These are phyloP conservation scores for Drosophila glabriapex DNA, from an alignment of 2,888 invertebrate species.

Conservation along the genomic window DNA sequence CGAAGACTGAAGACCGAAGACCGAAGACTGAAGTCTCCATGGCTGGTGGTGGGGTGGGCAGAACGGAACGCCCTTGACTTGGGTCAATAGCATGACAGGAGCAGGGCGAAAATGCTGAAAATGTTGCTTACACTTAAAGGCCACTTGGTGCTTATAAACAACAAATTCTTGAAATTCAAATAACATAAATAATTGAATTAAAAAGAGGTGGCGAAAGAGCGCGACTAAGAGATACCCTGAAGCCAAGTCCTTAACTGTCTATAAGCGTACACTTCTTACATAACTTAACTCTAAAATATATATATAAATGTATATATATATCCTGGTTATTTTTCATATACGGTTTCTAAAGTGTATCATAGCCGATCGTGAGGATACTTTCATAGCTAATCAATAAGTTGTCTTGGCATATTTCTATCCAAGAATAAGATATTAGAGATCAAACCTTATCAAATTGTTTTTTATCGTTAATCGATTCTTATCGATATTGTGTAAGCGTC, in stretches of 20 bases:
- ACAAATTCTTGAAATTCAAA: background rate
- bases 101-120: background rate
- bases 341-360: background rate
- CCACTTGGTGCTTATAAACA: background rate
- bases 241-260: background rate
- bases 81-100: constrained; percentile 81
- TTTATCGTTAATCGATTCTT: background rate
- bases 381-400: background rate
- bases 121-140: background rate
- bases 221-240: background rate
- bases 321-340: background rate
- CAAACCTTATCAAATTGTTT: background rate
- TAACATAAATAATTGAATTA: background rate
- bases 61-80: constrained; percentile 80
- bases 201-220: background rate
- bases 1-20: background rate
- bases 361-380: background rate
- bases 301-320: background rate
- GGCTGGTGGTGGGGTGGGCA: background rate
- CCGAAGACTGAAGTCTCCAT: background rate
- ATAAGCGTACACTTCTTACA: background rate
- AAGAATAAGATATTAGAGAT: background rate
- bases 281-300: background rate
- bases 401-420: background rate
- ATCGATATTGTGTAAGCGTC: background rate